Percentiles rank a stretch among this genome's conserved stretches.
phyloP scores from a whole-genome alignment of 2,113 vertebrate genomes.

The Nothoprocta perdicaria region DNA sequence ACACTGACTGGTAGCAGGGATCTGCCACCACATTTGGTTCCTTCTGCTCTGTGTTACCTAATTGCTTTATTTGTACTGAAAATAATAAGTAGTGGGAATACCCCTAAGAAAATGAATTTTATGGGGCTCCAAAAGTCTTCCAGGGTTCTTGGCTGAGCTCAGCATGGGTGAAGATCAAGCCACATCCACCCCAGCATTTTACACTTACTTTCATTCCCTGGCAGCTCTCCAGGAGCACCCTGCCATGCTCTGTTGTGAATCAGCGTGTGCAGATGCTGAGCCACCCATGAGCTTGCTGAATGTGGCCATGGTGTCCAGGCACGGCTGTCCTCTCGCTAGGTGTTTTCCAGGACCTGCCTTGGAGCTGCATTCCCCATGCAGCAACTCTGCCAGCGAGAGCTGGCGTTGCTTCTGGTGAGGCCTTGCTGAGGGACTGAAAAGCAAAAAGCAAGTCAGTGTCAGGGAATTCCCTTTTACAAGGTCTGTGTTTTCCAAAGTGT shows the following conservation, averaged over 20 bases:
- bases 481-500: neutral
- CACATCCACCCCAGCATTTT: neutral
- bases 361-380: neutral
- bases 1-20: too few relatives aligned
- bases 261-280: neutral
- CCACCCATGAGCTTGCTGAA: neutral
- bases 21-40: too few relatives aligned
- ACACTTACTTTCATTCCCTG: neutral
- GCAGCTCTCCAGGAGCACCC: rapidly evolving
- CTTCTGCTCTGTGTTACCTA: too few relatives aligned
- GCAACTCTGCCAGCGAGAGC: neutral
- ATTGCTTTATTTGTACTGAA: neutral
- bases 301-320: rapidly evolving
- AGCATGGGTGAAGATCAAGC: neutral
- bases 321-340: neutral
- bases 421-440: neutral
- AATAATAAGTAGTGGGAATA: neutral
- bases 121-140: neutral
- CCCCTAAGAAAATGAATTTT: neutral
- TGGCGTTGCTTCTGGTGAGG: neutral
- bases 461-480: too few relatives aligned
- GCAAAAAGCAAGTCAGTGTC: neutral
- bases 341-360: neutral
- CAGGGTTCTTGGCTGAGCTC: rapidly evolving
- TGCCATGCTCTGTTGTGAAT: rapidly evolving